Conservation (phyloP, 2,797 vertebrate species). For the Cuniculus paca region DNA sequence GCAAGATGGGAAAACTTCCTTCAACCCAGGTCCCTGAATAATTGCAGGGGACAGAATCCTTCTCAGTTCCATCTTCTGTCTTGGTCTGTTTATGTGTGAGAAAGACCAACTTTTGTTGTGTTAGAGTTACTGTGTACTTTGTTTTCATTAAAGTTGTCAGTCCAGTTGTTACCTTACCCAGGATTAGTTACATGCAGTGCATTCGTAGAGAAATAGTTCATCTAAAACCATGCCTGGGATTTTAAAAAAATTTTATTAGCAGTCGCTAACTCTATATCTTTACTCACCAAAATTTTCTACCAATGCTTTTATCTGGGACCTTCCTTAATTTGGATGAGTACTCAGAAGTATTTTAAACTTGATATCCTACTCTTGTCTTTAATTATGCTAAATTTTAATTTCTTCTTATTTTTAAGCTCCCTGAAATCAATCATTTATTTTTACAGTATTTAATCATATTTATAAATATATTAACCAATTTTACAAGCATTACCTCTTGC, state of each 20-base stretch:
- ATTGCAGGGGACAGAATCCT: background rate
- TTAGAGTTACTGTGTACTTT: background rate
- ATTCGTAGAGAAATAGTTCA: background rate
- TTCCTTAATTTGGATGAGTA: background rate
- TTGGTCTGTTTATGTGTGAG: background rate
- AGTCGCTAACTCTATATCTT: background rate
- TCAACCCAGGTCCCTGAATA: background rate
- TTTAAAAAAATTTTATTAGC: background rate
- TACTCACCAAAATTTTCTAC: background rate
- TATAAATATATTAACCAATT: background rate
- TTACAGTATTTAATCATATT: background rate
- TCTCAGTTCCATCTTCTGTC: background rate
- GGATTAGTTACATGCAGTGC: background rate
- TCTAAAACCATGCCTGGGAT: background rate
- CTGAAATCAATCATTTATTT: background rate
- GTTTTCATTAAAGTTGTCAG: background rate
- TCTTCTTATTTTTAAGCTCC: background rate
- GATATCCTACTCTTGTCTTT: background rate
- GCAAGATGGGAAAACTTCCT: background rate
- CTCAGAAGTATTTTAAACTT: slow-evolving; percentile 1
- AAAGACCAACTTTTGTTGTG: background rate
- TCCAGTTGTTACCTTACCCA: background rate
- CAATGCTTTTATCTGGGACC: background rate
- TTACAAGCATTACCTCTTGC: background rate
- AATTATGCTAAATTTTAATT: background rate